Percentiles rank a stretch among this genome's conserved stretches.
Conservation (phyloP, 2,888 invertebrate species). For the Meiosimyza platycephala region DNA sequence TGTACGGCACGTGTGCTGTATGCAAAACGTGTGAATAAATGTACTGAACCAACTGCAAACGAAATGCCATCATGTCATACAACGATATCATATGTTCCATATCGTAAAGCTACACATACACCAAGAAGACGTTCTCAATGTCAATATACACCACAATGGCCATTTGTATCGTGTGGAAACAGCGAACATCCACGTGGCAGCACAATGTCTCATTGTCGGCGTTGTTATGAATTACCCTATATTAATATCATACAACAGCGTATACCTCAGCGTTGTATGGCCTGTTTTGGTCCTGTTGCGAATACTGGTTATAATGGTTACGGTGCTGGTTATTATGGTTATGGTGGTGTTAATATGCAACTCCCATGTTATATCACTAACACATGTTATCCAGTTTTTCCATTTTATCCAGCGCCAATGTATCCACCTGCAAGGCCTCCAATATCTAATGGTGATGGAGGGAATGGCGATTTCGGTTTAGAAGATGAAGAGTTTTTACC, state of each 20-base stretch:
- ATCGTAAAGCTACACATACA: constrained; percentile 25
- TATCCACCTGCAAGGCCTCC: constrained; percentile 15
- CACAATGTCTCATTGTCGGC: constrained; percentile 43
- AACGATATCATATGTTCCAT: constrained; percentile 54
- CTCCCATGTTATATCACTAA: constrained; percentile 2
- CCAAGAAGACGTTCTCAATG: constrained; percentile 36
- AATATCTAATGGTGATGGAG: background rate
- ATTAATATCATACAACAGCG: constrained; percentile 49
- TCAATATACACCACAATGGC: constrained; percentile 48
- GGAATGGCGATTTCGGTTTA: constrained; percentile 31
- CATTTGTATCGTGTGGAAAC: constrained; percentile 48
- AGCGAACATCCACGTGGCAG: background rate
- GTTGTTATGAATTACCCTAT: constrained; percentile 49
- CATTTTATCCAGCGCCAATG: constrained; percentile 33
- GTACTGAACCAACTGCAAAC: constrained; percentile 45
- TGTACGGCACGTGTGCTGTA: constrained; percentile 60
- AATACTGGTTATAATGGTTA: background rate
- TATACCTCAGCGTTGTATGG: constrained; percentile 48
- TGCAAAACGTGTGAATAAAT: constrained; percentile 52
- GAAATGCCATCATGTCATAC: constrained; percentile 49
- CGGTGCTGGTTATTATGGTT: background rate
- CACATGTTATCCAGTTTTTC: background rate
- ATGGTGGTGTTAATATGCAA: background rate
- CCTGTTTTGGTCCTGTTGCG: constrained; percentile 43
- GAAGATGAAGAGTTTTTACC: constrained; percentile 14